Base-by-base conservation (phyloP, 1,140 invertebrate species). In the Agraylea sexmaculata region DNA sequence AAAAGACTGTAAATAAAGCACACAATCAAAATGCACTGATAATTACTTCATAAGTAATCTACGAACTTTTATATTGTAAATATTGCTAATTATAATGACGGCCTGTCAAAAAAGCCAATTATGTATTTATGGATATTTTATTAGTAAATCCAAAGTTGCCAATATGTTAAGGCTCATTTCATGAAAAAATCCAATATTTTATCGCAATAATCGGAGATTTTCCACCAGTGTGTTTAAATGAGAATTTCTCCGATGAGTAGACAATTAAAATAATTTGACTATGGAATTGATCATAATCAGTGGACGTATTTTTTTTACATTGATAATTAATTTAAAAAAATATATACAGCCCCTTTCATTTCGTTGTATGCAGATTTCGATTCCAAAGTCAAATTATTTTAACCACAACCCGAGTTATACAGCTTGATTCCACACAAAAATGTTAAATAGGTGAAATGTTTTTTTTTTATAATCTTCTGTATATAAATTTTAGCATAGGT, bases 1-100 rank as follows among this genome's bases (percentile, higher is more conserved):
- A 53, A 62, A 56, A 57, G 56, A 69, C 29, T 73, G 70, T 56
- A 53, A 31, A 42, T 46, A 28, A 46, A 16, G 29, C 7, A 30
- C 30, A 8, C 3, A 23, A 17, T 22, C 12, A 22, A 17, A 36
- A 12, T n/a, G 12, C 10, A n/a, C n/a, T 18, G 19, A 18, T 15
- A 36, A 36, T 22, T 36, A 20, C 25, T 36, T 20, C 34, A 20
- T 36, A n/a, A 22, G 21, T n/a, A n/a, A n/a, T n/a, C n/a, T n/a
- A n/a, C n/a, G 13, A 36, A 20, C 34, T 36, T 11, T 18, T 38
- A n/a, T 15, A 23, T 20, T 29, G 25, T 29, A 23, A 27, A 16
- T 12, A 12, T 35, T 15, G n/a, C n/a, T 15, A 38, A 21, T 27
- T 29, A 19, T 38, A 13, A 18, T 23, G 37, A 23, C 36, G 6